Conservation (phyloP, 2,888 invertebrate genomes). For the Thecophora atra region DNA sequence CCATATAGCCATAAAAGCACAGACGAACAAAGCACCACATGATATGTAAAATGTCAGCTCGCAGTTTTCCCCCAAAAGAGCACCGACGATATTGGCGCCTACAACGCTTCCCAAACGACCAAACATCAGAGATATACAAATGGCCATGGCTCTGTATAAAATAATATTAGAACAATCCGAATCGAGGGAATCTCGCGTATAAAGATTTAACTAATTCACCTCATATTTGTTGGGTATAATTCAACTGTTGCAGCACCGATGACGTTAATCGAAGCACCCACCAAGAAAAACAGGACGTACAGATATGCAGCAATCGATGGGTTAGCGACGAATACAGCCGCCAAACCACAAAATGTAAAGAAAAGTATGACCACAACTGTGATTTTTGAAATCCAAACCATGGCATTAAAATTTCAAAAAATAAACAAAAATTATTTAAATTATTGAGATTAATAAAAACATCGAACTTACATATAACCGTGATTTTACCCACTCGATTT, state of each 20-base stretch:
- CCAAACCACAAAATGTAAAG: slow-evolving; percentile 52
- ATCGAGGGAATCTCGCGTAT: background rate
- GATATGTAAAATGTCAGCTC: slow-evolving; percentile 63
- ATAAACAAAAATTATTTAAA: background rate
- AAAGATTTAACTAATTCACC: slow-evolving; percentile 46
- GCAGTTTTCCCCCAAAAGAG: slow-evolving; percentile 66
- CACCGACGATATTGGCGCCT: slow-evolving; percentile 67
- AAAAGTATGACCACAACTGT: slow-evolving; percentile 49
- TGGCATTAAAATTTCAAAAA: background rate
- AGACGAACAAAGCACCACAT: slow-evolving; percentile 50
- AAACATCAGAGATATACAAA: slow-evolving; percentile 68
- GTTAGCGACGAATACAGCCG: slow-evolving; percentile 48
- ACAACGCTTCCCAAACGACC: slow-evolving; percentile 68
- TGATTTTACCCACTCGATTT: slow-evolving; percentile 56
- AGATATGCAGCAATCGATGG: slow-evolving; percentile 54
- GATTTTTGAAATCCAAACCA: background rate
- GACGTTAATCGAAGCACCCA: slow-evolving; percentile 54
- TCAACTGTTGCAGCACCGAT: slow-evolving; percentile 59
- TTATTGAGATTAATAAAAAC: too few relatives aligned
- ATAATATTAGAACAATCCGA: slow-evolving; percentile 35
- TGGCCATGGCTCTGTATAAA: slow-evolving; percentile 66
- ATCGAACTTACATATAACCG: slow-evolving; percentile 52
- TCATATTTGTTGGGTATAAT: slow-evolving; percentile 59
- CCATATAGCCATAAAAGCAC: slow-evolving; percentile 51
- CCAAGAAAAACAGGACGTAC: slow-evolving; percentile 52